These are phyloP conservation scores for Loris lydekkerianus DNA, from an alignment of 2,797 vertebrate genomes.

Conservation along the genomic window DNA sequence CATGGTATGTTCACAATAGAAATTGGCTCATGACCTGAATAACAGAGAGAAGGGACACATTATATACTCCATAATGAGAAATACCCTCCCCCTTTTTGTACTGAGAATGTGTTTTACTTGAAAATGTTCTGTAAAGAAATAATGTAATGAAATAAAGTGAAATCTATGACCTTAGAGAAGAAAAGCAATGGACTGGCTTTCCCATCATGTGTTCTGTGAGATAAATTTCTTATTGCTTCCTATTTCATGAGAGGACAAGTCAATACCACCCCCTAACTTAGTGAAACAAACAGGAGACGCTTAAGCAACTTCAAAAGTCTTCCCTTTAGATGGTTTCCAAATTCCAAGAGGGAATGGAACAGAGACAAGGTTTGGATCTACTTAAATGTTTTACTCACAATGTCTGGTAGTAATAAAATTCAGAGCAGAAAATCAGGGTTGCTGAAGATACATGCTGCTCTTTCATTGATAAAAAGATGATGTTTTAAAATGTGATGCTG, in stretches of 20 bases:
- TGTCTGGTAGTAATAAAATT: neutral
- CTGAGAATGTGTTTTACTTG: neutral
- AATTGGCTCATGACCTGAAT: neutral
- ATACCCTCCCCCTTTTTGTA: neutral
- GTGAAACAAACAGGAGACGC: neutral
- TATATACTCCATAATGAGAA: neutral
- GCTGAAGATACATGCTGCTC: neutral
- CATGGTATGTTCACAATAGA: neutral
- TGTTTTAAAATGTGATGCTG: constrained; percentile 10
- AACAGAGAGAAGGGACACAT: neutral
- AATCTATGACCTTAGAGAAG: neutral
- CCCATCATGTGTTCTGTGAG: neutral
- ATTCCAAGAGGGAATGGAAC: neutral
- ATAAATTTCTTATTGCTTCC: neutral
- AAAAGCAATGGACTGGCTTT: neutral
- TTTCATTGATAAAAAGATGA: constrained; percentile 12
- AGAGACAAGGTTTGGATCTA: constrained; percentile 4
- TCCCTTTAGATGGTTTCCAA: neutral
- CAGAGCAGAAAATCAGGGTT: neutral
- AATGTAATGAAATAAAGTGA: neutral
- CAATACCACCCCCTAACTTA: neutral
- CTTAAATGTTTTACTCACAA: constrained; percentile 13
- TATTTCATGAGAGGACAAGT: neutral
- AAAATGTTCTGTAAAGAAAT: constrained; percentile 52
- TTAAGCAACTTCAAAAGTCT: neutral